Evolutionary conservation across 37 sponge, comb jelly and placozoan genomes (phyloP), one percentile per base, ranked within the genome.

Genomic region (Agelas oroides): DNA sequence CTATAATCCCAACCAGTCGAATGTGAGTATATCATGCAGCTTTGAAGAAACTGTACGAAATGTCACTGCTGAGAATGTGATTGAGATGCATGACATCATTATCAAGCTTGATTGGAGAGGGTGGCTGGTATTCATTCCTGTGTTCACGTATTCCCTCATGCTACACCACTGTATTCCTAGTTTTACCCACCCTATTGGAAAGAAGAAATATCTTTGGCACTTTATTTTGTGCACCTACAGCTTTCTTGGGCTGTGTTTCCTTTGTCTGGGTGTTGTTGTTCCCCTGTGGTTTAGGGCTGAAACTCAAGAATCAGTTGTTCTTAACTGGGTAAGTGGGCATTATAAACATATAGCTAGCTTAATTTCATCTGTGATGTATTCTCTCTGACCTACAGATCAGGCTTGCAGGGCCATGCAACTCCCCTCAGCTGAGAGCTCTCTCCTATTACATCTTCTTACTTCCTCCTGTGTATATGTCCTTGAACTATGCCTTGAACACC

Each of bases 401-500:
- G 0, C 36, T 78, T 40, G 65, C 84, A 18, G 30, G 52, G 19
- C 20, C 34, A 17, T 37, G 64, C n/a, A 25, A 32, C 59, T 69
- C 70, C 41, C n/a, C 82, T 21, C 73, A 71, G 0, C 87, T 94
- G 1, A 77, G 89, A 17, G 67, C 82, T 59, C 70, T 93, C 31
- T 77, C 95, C 31, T 97, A 97, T 71, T 86, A 83, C 73, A 77
- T 97, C 35, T 71, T 97, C 39, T 65, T 97, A 33, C 94, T 94
- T 68, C 97, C 97, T 20, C 88, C 95, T 25, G 1, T 97, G 41
- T 93, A 97, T 60, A 87, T 97, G 25, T n/a, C 55, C 27, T 97
- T 95, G 0, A 95, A 90, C 65, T 97, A 86, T 59, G 95, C 97
- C 21, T 81, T 97, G 14, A 77, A 63, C 16, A 90, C 92, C 21